Evolutionary conservation across 2,113 vertebrate species (phyloP).

Genomic region (Paramormyrops kingsleyae): DNA sequence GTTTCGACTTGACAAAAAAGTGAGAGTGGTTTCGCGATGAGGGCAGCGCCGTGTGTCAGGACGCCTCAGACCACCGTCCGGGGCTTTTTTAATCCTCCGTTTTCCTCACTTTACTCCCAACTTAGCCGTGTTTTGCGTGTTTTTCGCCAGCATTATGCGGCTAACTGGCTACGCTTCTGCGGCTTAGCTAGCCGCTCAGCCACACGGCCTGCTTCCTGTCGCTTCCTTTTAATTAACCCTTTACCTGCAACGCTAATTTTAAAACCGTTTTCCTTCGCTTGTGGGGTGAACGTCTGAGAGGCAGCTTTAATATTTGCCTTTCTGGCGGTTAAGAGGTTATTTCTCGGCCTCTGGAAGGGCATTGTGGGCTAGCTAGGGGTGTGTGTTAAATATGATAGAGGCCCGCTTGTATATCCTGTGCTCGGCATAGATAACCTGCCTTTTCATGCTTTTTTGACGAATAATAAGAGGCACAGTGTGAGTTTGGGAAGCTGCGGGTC

Average conservation of each 20-base stretch:
- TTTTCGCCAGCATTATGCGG: neutral
- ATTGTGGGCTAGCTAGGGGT: neutral
- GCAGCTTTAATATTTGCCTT: neutral
- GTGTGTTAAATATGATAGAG: neutral
- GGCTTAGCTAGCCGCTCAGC: slow-evolving; percentile 38
- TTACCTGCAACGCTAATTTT: slow-evolving; percentile 30
- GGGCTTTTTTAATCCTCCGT: neutral
- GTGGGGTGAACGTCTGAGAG: neutral
- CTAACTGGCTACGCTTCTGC: neutral
- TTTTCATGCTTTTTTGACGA: slow-evolving; percentile 2
- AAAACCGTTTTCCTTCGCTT: neutral
- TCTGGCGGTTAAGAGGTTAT: neutral
- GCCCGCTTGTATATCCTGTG: neutral
- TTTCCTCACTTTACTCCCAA: neutral
- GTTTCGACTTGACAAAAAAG: slow-evolving; percentile 46
- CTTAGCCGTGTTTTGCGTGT: neutral
- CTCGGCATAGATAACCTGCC: slow-evolving; percentile 11
- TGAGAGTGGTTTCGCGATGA: slow-evolving; percentile 38
- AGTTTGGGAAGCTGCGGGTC: neutral
- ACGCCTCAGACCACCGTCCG: neutral
- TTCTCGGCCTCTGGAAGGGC: neutral
- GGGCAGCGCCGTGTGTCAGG: neutral
- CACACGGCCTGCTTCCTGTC: slow-evolving; percentile 51
- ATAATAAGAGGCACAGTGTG: slow-evolving; percentile 14
- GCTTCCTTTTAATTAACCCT: slow-evolving; percentile 52